phyloP scores from a whole-genome alignment of 2,113 vertebrate genomes.

The Amphiprion percula region DNA sequence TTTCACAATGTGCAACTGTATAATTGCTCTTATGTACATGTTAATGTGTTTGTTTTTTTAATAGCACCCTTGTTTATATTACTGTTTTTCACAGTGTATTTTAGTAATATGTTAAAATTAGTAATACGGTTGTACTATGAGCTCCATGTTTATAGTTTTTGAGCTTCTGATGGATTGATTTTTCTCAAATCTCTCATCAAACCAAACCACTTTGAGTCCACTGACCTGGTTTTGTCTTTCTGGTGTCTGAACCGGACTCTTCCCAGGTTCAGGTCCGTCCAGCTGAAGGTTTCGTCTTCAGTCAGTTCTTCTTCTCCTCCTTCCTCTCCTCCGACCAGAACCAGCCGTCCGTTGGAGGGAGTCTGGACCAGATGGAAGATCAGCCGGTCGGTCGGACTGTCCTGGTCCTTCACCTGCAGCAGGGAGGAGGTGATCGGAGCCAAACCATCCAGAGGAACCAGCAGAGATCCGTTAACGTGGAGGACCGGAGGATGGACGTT shows the following conservation, averaged over 20 bases:
- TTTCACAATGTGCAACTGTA: too few relatives aligned
- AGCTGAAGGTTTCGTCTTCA: slow-evolving; percentile 84
- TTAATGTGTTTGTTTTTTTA: too few relatives aligned
- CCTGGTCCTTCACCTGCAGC: slow-evolving; percentile 78
- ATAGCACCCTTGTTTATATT: too few relatives aligned
- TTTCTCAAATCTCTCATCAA: too few relatives aligned
- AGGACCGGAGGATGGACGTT: slow-evolving; percentile 77
- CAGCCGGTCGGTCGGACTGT: slow-evolving; percentile 66
- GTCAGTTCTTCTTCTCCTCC: slow-evolving; percentile 67
- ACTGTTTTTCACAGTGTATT: too few relatives aligned
- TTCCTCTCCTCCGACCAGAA: slow-evolving; percentile 55
- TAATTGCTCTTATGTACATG: too few relatives aligned
- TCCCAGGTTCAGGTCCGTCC: slow-evolving; percentile 82
- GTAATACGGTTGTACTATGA: too few relatives aligned
- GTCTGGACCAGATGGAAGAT: slow-evolving; percentile 81
- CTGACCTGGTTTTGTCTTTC: slow-evolving; percentile 88
- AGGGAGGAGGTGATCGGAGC: slow-evolving; percentile 80
- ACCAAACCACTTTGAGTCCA: background rate
- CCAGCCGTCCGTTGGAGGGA: slow-evolving; percentile 87
- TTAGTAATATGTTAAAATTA: too few relatives aligned
- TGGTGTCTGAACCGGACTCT: slow-evolving; percentile 88
- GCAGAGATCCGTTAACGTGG: slow-evolving; percentile 82
- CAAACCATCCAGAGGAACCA: slow-evolving; percentile 85
- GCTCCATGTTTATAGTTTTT: too few relatives aligned
- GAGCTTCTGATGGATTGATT: too few relatives aligned